These are phyloP conservation scores for Trissolcus japonicus DNA, from an alignment of 2,888 invertebrate species.

Conservation along the genomic window DNA sequence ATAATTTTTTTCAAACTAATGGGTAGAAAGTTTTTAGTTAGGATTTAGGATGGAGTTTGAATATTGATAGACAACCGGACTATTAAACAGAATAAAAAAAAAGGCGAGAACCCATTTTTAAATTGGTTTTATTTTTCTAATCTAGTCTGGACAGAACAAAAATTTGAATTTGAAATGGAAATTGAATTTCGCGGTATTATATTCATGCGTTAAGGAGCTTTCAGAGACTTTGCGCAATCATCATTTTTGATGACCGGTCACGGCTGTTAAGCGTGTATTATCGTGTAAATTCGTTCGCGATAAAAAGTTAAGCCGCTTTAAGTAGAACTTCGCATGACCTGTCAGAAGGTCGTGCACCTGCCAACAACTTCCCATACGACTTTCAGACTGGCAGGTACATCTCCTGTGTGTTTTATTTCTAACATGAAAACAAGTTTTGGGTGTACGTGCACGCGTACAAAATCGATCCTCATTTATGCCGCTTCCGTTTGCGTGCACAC, in stretches of 20 bases:
- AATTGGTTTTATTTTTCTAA: too few relatives aligned
- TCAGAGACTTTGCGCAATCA: not conserved
- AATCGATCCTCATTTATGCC: slow-evolving; percentile 49
- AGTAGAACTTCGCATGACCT: slow-evolving; percentile 48
- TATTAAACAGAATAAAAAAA: too few relatives aligned
- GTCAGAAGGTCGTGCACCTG: slow-evolving; percentile 52
- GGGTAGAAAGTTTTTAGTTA: too few relatives aligned
- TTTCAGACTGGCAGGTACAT: slow-evolving; percentile 28
- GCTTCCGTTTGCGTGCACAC: slow-evolving; percentile 46
- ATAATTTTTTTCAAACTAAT: too few relatives aligned
- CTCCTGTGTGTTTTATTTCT: slow-evolving; percentile 1
- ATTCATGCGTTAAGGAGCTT: too few relatives aligned
- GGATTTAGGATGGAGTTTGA: too few relatives aligned
- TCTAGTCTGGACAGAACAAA: too few relatives aligned
- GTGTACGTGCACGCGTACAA: slow-evolving; percentile 17
- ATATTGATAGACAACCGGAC: too few relatives aligned
- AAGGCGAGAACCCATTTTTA: too few relatives aligned
- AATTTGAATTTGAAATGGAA: too few relatives aligned
- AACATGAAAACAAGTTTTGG: not conserved
- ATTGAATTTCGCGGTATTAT: too few relatives aligned
- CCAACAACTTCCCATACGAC: slow-evolving; percentile 52
- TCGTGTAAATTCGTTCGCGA: slow-evolving; percentile 20
- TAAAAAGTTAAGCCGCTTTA: slow-evolving; percentile 18
- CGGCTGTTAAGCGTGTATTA: slow-evolving; percentile 27
- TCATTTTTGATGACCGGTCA: slow-evolving; percentile 3